Percentiles rank a stretch among this genome's conserved stretches.
Conservation (phyloP, 2,888 invertebrate species). For the Plagiodera versicolora region DNA sequence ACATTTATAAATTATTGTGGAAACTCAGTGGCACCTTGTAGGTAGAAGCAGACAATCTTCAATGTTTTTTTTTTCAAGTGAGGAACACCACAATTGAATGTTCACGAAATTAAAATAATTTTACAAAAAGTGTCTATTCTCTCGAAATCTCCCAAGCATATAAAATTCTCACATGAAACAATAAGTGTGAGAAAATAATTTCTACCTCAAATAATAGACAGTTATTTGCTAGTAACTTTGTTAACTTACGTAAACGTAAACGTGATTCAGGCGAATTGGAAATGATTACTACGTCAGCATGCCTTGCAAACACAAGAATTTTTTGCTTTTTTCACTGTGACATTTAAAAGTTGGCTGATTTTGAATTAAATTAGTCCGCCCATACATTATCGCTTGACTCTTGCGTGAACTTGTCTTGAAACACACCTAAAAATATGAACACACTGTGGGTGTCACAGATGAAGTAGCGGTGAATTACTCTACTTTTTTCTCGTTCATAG, state of each 20-base stretch:
- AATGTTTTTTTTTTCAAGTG: neutral
- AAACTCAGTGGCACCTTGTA: no score
- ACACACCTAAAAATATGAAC: neutral
- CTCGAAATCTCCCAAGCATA: neutral
- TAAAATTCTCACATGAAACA: neutral
- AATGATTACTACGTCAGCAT: no score
- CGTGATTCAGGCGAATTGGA: neutral
- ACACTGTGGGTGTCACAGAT: neutral
- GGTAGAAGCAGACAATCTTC: no score
- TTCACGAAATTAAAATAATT: neutral
- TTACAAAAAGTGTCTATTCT: neutral
- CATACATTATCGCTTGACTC: neutral
- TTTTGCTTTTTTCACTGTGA: no score
- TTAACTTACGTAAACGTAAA: neutral
- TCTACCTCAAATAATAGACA: neutral
- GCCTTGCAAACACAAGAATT: neutral
- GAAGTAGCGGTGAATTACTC: neutral
- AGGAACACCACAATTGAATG: neutral
- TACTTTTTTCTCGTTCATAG: neutral
- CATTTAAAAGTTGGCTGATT: no score
- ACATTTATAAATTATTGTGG: no score
- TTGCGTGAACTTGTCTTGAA: neutral
- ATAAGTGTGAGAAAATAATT: neutral
- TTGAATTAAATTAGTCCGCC: no score
- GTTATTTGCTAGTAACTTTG: neutral